Percentiles rank a stretch among this genome's conserved stretches.
phyloP scores from a whole-genome alignment of 2,888 invertebrate species.

The Limulus polyphemus region DNA sequence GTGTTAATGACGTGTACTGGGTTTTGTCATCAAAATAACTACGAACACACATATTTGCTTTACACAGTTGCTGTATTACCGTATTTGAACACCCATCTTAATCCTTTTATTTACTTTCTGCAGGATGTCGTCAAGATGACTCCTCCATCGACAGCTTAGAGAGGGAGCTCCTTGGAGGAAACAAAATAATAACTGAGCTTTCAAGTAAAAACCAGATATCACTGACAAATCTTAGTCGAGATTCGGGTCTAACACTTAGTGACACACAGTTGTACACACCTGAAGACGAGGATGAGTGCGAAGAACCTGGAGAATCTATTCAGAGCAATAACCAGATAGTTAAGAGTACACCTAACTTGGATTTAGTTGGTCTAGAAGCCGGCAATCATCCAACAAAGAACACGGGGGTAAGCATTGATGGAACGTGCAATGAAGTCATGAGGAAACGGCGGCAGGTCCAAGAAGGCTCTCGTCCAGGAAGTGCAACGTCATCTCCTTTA shows the following conservation, averaged over 20 bases:
- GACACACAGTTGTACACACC: conserved; percentile 72
- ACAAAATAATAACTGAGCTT: conserved; percentile 41
- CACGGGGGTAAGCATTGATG: conserved; percentile 14
- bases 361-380: conserved; percentile 11
- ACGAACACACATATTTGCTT: no score
- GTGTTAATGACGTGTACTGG: no score
- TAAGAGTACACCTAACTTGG: conserved; percentile 22
- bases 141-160: conserved; percentile 66
- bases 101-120: no score
- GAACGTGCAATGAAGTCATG: conserved; percentile 15
- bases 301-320: conserved; percentile 8
- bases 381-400: conserved; percentile 13
- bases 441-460: no score
- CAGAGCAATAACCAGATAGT: conserved; percentile 10
- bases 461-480: no score
- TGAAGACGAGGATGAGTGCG: conserved; percentile 42
- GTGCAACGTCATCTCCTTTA: no score
- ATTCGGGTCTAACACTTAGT: conserved; percentile 70
- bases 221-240: conserved; percentile 52
- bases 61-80: no score
- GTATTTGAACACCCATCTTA: no score
- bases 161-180: conserved; percentile 32
- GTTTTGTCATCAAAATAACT: no score
- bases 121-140: conserved; percentile 31
- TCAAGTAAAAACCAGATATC: conserved; percentile 57